Evolutionary conservation across 30 jellyfish, hydroid and myxozoan species (phyloP).

Genomic region (Pelagia noctiluca): DNA sequence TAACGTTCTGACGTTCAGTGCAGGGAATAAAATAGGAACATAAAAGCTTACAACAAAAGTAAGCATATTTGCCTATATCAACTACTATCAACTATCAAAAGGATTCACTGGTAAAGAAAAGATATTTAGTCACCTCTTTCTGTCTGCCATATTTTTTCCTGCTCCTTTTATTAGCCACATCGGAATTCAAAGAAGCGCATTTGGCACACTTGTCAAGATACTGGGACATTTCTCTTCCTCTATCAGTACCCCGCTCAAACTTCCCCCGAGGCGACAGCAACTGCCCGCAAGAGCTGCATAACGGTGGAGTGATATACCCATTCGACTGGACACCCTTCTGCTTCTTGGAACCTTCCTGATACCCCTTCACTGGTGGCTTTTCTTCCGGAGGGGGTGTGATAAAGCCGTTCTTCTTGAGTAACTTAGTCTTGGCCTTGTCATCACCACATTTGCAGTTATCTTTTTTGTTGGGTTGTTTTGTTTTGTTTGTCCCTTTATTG

Average conservation of each 20-base stretch:
- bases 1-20: too few relatives aligned
- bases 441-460: conserved; percentile 75
- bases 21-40: too few relatives aligned
- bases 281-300: conserved; percentile 74
- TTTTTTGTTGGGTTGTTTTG: too few relatives aligned
- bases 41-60: too few relatives aligned
- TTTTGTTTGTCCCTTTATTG: too few relatives aligned
- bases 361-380: neutral
- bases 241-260: conserved; percentile 55
- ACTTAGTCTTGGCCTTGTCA: conserved; percentile 37
- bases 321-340: conserved; percentile 40
- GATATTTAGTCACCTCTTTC: conserved; percentile 53
- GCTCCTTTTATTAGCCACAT: conserved; percentile 47
- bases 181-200: conserved; percentile 60
- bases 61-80: too few relatives aligned
- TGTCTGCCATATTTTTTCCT: conserved; percentile 44
- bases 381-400: conserved; percentile 44
- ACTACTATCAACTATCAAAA: too few relatives aligned
- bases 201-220: conserved; percentile 60
- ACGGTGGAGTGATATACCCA: conserved; percentile 55
- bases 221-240: conserved; percentile 30
- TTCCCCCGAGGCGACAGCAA: conserved; percentile 63
- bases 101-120: too few relatives aligned
- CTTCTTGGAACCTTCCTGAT: neutral
- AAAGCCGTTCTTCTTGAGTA: conserved; percentile 57